Percentiles rank a stretch among this genome's conserved stretches.
These are phyloP conservation scores for Diadromus collaris DNA, from an alignment of 2,888 invertebrate genomes.

Conservation along the genomic window DNA sequence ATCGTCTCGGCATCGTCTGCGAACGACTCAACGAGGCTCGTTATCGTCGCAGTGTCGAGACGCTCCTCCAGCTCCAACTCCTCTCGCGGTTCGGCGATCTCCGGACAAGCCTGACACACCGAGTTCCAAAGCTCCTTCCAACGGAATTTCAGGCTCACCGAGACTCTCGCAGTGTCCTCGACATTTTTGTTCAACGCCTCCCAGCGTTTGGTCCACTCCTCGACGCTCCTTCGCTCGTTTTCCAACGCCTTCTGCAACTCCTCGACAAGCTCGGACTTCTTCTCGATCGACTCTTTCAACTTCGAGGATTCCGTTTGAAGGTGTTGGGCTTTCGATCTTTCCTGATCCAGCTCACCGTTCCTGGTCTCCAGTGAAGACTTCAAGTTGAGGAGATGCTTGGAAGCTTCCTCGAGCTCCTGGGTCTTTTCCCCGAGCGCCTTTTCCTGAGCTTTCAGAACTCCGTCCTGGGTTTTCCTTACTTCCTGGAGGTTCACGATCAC, in stretches of 20 bases:
- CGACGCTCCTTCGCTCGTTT: conserved; percentile 42
- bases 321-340: background rate
- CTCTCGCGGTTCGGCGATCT: conserved; percentile 1
- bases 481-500: conserved; percentile 70
- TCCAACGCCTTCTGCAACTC: conserved; percentile 10
- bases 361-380: conserved; percentile 7
- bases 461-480: conserved; percentile 68
- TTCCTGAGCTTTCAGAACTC: conserved; percentile 67
- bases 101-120: background rate
- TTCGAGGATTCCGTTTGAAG: background rate
- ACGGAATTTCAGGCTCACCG: conserved; percentile 51
- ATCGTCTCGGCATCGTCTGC: conserved; percentile 39
- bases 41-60: background rate
- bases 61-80: background rate
- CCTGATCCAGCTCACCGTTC: conserved; percentile 21
- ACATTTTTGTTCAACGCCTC: conserved; percentile 53
- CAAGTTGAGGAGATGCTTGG: conserved; percentile 55
- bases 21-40: conserved; percentile 36
- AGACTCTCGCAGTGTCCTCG: conserved; percentile 47
- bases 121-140: conserved; percentile 15
- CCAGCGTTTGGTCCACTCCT: conserved; percentile 47
- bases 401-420: conserved; percentile 57
- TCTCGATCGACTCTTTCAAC: conserved; percentile 1
- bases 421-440: conserved; percentile 68
- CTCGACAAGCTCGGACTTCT: background rate